These are phyloP conservation scores for Pachypeltis micranthus DNA, from an alignment of 1,140 invertebrate genomes.

Conservation along the genomic window DNA sequence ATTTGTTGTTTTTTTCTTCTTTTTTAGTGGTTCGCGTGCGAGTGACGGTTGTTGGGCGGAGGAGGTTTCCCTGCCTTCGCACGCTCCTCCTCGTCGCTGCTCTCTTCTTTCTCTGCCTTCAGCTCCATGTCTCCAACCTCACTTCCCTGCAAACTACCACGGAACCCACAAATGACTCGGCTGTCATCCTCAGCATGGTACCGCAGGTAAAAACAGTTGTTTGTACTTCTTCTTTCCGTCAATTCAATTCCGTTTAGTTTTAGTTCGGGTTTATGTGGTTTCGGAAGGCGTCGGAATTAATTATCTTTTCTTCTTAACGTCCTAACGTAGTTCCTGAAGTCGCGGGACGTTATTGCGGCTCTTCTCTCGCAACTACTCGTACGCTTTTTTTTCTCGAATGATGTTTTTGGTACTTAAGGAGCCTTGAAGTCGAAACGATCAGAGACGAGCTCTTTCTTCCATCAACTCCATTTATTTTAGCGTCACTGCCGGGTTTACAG, in stretches of 20 bases:
- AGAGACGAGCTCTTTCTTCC: no score
- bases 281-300: no score
- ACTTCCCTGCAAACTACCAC: slow-evolving; percentile 34
- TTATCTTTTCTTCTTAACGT: no score
- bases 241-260: background rate
- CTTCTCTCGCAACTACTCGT: no score
- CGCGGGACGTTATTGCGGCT: no score
- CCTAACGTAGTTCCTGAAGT: no score
- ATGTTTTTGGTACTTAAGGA: no score
- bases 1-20: background rate
- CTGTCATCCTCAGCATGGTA: slow-evolving; percentile 47
- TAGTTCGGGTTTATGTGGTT: no score
- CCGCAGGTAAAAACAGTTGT: slow-evolving; percentile 32
- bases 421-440: no score
- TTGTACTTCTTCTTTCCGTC: background rate
- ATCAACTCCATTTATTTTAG: no score
- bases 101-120: slow-evolving; percentile 54
- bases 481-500: no score
- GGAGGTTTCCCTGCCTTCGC: slow-evolving; percentile 36
- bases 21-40: slow-evolving; percentile 22
- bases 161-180: slow-evolving; percentile 38
- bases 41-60: slow-evolving; percentile 23
- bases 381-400: no score
- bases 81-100: slow-evolving; percentile 49
- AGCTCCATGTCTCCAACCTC: slow-evolving; percentile 52